Percentiles rank a stretch among this genome's conserved stretches.
Conservation (phyloP, 53 echinoderm and acorn worm species). For the Echinarachnius parma region DNA sequence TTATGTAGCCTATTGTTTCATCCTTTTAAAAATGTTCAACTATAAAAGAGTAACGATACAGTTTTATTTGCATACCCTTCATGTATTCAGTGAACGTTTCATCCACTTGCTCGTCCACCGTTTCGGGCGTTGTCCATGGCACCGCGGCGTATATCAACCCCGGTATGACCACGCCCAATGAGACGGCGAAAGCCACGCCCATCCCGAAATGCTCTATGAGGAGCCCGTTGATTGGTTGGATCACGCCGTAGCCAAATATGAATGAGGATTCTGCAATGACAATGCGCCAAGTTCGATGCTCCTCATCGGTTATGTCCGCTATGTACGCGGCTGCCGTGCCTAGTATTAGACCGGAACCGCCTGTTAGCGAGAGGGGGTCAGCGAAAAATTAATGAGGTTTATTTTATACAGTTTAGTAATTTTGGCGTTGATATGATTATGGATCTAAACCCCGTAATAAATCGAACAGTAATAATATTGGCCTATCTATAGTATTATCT, state of each 20-base stretch:
- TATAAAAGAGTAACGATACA: no score
- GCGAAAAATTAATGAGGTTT: no score
- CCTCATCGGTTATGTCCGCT: constrained; percentile 18
- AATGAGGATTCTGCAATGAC: constrained; percentile 22
- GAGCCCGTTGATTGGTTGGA: constrained; percentile 27
- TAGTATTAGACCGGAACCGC: constrained; percentile 29
- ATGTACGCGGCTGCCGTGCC: constrained; percentile 37
- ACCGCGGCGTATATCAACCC: constrained; percentile 19
- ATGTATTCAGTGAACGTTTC: constrained; percentile 12
- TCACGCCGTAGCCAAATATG: constrained; percentile 16
- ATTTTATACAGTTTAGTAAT: no score
- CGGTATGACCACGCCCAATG: constrained; percentile 19
- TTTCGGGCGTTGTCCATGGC: constrained; percentile 24
- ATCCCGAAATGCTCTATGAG: constrained; percentile 29
- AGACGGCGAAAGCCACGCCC: constrained; percentile 30
- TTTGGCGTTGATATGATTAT: no score
- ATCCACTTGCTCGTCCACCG: neutral
- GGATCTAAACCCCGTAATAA: no score
- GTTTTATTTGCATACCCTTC: no score
- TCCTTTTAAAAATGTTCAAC: no score
- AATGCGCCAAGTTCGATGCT: constrained; percentile 29
- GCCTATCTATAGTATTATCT: no score
- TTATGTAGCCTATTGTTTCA: no score
- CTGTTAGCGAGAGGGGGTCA: no score
- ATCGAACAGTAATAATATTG: no score